These are phyloP conservation scores for Grapholita molesta DNA, from an alignment of 1,140 invertebrate species.

Conservation along the genomic window DNA sequence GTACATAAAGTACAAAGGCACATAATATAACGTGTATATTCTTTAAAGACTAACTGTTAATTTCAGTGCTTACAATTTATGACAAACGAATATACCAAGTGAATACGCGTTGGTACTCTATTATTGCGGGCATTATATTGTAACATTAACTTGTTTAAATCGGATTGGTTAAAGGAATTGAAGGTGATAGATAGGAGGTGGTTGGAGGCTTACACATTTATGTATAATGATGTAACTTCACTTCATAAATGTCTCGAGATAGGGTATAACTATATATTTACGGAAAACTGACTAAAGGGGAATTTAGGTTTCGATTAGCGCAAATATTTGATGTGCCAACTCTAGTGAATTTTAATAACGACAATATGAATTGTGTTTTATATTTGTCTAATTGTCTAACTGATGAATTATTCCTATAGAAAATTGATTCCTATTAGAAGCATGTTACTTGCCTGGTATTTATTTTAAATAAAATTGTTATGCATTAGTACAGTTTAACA, in stretches of 20 bases:
- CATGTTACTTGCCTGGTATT: constrained; percentile 41
- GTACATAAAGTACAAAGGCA: background rate
- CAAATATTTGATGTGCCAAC: constrained; percentile 63
- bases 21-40: background rate
- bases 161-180: background rate
- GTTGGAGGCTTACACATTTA: constrained; percentile 6
- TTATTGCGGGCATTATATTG: constrained; percentile 28
- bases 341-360: constrained; percentile 46
- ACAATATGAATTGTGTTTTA: constrained; percentile 11
- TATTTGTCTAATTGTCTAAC: constrained; percentile 14
- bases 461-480: constrained; percentile 47
- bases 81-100: background rate
- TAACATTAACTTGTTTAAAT: constrained; percentile 14
- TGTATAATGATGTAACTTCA: constrained; percentile 7
- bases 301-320: constrained; percentile 44
- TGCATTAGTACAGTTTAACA: constrained; percentile 48
- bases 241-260: background rate
- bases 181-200: background rate
- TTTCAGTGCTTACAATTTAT: no score
- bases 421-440: constrained; percentile 17
- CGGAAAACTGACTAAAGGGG: constrained; percentile 40
- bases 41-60: no score
- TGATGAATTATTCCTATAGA: constrained; percentile 9
- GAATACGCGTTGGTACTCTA: background rate
- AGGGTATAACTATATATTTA: constrained; percentile 50